phyloP scores from a whole-genome alignment of 2,888 invertebrate species.

The Kuschelorhynchus macadamiae region DNA sequence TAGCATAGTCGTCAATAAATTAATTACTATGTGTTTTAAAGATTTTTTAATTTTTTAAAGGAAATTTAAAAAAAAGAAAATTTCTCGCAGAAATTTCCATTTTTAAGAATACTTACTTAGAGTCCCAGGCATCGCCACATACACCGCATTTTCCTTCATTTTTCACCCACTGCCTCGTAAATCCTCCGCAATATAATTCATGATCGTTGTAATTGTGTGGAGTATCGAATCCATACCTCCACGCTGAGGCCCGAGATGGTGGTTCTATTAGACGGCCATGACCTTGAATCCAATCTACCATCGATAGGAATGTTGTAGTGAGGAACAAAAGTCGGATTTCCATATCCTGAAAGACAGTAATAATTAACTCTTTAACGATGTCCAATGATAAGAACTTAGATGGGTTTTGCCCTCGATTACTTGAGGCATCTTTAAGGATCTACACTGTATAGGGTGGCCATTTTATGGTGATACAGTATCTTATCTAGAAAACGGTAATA shows the following conservation, averaged over 20 bases:
- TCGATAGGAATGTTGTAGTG: constrained; percentile 15
- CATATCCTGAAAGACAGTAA: constrained; percentile 27
- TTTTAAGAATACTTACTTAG: constrained; percentile 62
- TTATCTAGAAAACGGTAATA: too few species aligned
- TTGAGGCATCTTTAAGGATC: too few species aligned
- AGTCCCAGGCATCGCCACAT: constrained; percentile 89
- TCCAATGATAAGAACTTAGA: background rate
- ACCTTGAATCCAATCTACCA: constrained; percentile 67
- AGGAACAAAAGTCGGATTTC: constrained; percentile 25
- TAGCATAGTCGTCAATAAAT: too few species aligned
- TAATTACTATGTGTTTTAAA: too few species aligned
- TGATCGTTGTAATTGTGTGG: constrained; percentile 93
- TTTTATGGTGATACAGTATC: too few species aligned
- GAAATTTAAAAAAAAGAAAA: too few species aligned
- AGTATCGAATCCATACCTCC: constrained; percentile 90
- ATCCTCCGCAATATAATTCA: constrained; percentile 90
- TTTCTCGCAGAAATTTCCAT: background rate
- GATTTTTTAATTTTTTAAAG: too few species aligned
- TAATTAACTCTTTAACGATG: background rate
- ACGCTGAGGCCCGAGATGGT: constrained; percentile 88
- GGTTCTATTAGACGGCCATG: constrained; percentile 88
- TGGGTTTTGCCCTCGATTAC: too few species aligned
- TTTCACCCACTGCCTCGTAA: constrained; percentile 84
- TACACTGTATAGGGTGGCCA: too few species aligned
- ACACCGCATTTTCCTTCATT: constrained; percentile 90